Base-by-base conservation (phyloP, 1,140 invertebrate species). In the Ganaspis sp. region DNA sequence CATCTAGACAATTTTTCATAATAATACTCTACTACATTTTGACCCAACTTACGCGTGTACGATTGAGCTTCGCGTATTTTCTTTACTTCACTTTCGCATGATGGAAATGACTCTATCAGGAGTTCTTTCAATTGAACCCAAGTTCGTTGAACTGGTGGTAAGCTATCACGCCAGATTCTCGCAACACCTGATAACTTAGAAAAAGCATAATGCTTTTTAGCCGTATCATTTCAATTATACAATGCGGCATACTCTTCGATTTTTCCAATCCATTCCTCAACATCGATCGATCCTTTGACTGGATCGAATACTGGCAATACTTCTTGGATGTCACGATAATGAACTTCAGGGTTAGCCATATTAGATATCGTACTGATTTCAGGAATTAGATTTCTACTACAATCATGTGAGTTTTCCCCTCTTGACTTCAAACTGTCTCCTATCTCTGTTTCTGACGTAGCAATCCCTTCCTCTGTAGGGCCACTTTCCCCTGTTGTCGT, bases 1-100 rank as follows among this genome's bases (percentile, higher is more conserved):
- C 78, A 79, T 58, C 23, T 69, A 34, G 29, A 34, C 29, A 34
- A 34, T 34, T 34, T 34, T 6, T 34, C 29, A 34, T 34, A 34
- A 34, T 72, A 76, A 29, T 73, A 79, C 34, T 76, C 78, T 4
- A 45, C 38, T 17, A 79, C 70, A 69, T 79, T 21, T 53, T 79
- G 78, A 26, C 42, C 54, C 17, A 15, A 9, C 38, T 73, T 64
- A 5, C 42, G 40, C 9, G 40, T 12, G 9, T 42, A 42, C 2
- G 9, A 42, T 9, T 42, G 40, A 42, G 40, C 40, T 4, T 12
- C 15, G 2, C 11, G 4, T 15, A 11, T 11, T 9, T 42, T 42
- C 15, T 42, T 42, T 2, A 42, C 40, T 42, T 9, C 15, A 42
- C 40, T 9, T 5, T 15, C 40, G 2, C 1, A 23, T 12, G 29